These are phyloP conservation scores for Phalloptychus januarius DNA, from an alignment of 2,797 vertebrate species.

Conservation along the genomic window DNA sequence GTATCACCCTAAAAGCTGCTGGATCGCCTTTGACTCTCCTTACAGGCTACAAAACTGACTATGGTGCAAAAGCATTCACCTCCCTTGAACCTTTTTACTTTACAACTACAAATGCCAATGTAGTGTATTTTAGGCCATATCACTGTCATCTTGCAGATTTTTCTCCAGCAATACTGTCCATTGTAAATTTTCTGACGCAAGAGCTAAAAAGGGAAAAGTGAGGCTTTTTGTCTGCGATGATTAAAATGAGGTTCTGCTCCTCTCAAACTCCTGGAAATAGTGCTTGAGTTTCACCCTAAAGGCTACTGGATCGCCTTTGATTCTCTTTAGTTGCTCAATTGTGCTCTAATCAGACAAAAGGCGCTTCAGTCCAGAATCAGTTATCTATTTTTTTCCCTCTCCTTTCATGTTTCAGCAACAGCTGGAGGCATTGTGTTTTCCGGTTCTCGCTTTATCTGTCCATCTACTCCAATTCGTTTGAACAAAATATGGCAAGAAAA, in stretches of 20 bases:
- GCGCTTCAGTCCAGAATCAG: constrained; percentile 11
- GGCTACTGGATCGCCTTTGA: constrained; percentile 17
- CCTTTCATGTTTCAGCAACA: constrained; percentile 2
- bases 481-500: constrained; percentile 2
- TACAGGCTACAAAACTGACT: not conserved
- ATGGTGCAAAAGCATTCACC: not conserved
- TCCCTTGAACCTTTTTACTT: not conserved
- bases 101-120: not conserved
- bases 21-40: constrained; percentile 16
- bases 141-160: not conserved
- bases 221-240: constrained; percentile 1
- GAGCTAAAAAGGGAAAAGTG: not conserved
- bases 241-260: constrained; percentile 11
- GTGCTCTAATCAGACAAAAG: constrained; percentile 32
- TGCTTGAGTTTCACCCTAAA: constrained; percentile 32
- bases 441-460: constrained; percentile 2
- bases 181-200: constrained; percentile 2
- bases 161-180: not conserved
- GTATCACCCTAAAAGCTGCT: constrained; percentile 30
- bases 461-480: not conserved
- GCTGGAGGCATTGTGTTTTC: constrained; percentile 13
- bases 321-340: constrained; percentile 31
- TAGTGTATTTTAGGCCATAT: not conserved
- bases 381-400: constrained; percentile 14
- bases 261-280: constrained; percentile 15